Conservation (phyloP, 2,113 vertebrate genomes). For the Leiothrix lutea region DNA sequence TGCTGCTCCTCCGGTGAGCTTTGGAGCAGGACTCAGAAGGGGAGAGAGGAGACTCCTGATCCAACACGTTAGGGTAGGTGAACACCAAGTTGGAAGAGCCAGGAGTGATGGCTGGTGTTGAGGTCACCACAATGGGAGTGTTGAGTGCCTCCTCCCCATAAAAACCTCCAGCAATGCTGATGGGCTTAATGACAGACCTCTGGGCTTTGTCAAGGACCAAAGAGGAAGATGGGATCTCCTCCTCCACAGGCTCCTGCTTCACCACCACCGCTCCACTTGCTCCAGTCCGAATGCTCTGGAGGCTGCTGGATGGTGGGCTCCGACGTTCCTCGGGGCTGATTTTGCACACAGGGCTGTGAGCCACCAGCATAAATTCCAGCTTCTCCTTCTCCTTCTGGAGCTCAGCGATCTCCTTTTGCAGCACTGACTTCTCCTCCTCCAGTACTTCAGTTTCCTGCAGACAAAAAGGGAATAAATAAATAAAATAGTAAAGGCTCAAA, state of each 20-base stretch:
- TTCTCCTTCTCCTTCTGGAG: conserved; percentile 99
- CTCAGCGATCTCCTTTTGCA: conserved; percentile 95
- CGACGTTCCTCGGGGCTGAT: conserved; percentile 87
- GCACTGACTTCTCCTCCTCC: conserved; percentile 93
- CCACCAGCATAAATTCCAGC: conserved; percentile 97
- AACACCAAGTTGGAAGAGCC: conserved; percentile 94
- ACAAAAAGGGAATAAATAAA: background rate
- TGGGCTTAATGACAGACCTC: conserved; percentile 97
- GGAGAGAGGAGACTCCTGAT: conserved; percentile 93
- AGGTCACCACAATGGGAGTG: conserved; percentile 94
- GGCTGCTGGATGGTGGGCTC: conserved; percentile 73
- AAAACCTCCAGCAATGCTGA: conserved; percentile 89
- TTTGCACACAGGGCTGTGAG: conserved; percentile 94
- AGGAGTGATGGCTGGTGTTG: conserved; percentile 92
- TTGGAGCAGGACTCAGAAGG: conserved; percentile 98
- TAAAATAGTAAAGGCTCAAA: background rate
- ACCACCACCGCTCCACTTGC: conserved; percentile 77
- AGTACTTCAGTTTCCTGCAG: conserved; percentile 95
- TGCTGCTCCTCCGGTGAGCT: conserved; percentile 98
- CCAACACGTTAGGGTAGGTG: conserved; percentile 95
- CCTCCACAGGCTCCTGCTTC: conserved; percentile 91
- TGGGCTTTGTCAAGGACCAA: conserved; percentile 79
- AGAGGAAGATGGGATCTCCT: conserved; percentile 74
- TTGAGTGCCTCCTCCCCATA: conserved; percentile 95
- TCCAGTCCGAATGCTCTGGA: conserved; percentile 76